Evolutionary conservation across 2,797 vertebrate genomes (phyloP).

Genomic region (Micropoecilia bifurca): DNA sequence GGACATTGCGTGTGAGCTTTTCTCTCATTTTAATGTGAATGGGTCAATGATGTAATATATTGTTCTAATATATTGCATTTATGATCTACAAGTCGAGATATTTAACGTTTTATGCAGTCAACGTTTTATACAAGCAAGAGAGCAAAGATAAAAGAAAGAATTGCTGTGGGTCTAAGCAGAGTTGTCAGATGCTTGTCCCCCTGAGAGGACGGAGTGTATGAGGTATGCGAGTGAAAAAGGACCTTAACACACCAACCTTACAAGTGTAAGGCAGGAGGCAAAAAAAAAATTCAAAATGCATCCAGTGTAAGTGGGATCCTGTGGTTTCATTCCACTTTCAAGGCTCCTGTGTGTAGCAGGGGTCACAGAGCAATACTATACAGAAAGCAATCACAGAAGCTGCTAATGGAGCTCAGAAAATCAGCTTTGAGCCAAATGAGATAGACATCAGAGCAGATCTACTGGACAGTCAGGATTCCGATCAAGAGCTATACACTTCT

Average conservation of each 20-base stretch:
- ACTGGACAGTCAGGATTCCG: not conserved
- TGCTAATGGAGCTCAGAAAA: conserved; percentile 13
- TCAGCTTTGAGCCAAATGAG: not conserved
- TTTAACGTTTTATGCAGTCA: not conserved
- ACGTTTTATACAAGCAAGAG: not conserved
- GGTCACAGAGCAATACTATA: not conserved
- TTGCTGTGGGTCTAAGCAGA: not conserved
- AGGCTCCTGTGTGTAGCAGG: not conserved
- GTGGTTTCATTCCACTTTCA: not conserved
- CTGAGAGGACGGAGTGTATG: not conserved
- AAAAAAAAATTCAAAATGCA: not conserved
- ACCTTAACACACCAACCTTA: not conserved
- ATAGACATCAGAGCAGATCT: conserved; percentile 8
- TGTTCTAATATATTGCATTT: not conserved
- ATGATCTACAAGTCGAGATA: not conserved
- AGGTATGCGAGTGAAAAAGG: not conserved
- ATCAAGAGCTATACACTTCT: not conserved
- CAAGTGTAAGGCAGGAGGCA: not conserved
- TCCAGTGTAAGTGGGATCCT: not conserved
- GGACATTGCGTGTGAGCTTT: not conserved
- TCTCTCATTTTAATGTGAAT: not conserved
- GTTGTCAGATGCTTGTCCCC: too few relatives aligned
- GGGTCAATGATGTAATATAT: not conserved
- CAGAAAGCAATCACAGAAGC: conserved; percentile 3
- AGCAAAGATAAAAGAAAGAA: not conserved